Evolutionary conservation across 2,797 vertebrate genomes (phyloP).

Genomic region (Characodon lateralis): DNA sequence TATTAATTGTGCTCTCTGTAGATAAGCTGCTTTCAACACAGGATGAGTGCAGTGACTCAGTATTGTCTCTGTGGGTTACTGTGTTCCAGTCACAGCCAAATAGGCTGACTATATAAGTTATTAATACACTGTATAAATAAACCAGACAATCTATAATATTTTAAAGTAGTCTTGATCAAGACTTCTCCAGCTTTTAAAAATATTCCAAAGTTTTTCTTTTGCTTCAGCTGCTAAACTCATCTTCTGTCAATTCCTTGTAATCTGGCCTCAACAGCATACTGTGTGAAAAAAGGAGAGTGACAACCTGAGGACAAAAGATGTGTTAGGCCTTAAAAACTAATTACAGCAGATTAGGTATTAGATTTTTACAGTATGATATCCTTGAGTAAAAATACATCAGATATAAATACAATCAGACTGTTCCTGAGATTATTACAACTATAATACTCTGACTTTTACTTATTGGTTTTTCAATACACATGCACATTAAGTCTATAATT

Average conservation of each 20-base stretch:
- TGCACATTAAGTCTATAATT: no score
- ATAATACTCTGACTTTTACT: no score
- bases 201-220: neutral
- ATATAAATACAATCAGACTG: neutral
- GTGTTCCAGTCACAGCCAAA: neutral
- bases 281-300: neutral
- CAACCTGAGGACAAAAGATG: neutral
- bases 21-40: constrained; percentile 67
- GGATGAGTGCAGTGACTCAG: constrained; percentile 37
- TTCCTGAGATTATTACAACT: neutral
- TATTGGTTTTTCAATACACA: no score
- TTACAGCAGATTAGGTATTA: neutral
- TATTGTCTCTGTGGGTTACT: constrained; percentile 54
- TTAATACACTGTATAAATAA: neutral
- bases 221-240: neutral
- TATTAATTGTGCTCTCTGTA: constrained; percentile 76
- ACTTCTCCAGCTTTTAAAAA: neutral
- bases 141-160: neutral
- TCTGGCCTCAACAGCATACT: neutral
- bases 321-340: neutral
- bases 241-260: neutral
- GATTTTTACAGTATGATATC: neutral
- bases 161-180: neutral
- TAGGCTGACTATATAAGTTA: neutral
- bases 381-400: neutral